Evolutionary conservation across 2,888 invertebrate species (phyloP).

Genomic region (Mycalesis mineus): DNA sequence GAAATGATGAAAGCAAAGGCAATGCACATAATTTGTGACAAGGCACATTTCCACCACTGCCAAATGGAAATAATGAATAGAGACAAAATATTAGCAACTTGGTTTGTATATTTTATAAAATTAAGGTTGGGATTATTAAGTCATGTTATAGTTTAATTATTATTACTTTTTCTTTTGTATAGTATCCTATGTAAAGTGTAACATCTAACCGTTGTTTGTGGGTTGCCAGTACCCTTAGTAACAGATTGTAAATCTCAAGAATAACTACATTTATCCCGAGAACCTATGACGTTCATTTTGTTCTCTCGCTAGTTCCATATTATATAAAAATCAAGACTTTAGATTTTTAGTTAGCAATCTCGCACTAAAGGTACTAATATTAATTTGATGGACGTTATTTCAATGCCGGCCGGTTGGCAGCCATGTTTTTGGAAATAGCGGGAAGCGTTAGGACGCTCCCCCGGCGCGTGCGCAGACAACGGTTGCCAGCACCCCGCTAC

Average conservation of each 20-base stretch:
- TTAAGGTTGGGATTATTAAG: constrained; percentile 71
- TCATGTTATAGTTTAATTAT: constrained; percentile 75
- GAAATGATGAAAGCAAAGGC: constrained; percentile 48
- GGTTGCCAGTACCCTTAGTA: constrained; percentile 18
- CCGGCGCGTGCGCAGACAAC: constrained; percentile 31
- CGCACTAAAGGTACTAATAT: neutral
- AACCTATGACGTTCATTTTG: too few species aligned
- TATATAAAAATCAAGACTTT: too few species aligned
- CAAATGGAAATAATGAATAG: constrained; percentile 62
- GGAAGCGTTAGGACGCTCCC: constrained; percentile 15
- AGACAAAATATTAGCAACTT: constrained; percentile 56
- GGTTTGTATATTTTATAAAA: constrained; percentile 68
- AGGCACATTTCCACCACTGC: constrained; percentile 79
- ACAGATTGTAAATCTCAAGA: neutral
- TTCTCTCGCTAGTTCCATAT: too few species aligned
- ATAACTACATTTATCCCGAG: too few species aligned
- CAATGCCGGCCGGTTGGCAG: constrained; percentile 30
- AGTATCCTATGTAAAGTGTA: constrained; percentile 63
- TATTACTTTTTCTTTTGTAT: constrained; percentile 65
- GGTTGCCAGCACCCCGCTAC: constrained; percentile 54
- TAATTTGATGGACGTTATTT: constrained; percentile 16
- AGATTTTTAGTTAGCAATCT: neutral
- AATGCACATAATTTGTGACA: constrained; percentile 66
- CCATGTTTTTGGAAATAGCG: constrained; percentile 19
- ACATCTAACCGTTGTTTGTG: constrained; percentile 54